Evolutionary conservation across 2,113 vertebrate species (phyloP).

Genomic region (Anseranas semipalmata): DNA sequence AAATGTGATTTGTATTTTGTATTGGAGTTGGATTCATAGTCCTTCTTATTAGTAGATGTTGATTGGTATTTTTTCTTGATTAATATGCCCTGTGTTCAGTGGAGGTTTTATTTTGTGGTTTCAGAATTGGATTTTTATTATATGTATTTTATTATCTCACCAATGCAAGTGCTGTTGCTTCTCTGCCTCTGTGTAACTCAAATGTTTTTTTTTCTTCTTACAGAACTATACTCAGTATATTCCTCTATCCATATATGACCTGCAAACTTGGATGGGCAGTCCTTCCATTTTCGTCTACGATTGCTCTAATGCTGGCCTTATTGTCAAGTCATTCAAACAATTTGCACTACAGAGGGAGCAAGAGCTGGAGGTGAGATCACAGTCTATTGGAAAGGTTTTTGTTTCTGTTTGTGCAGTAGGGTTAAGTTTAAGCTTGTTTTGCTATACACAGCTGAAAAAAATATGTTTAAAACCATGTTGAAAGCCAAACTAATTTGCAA

Average conservation of each 20-base stretch:
- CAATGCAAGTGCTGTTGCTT: accelerated
- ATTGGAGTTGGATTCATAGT: not conserved
- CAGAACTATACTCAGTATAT: conserved; percentile 99
- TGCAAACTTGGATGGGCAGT: conserved; percentile 99
- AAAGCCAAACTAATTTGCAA: not conserved
- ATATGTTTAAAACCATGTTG: not conserved
- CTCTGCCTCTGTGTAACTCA: not conserved
- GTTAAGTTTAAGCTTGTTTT: not conserved
- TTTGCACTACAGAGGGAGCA: conserved; percentile 97
- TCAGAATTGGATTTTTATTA: not conserved
- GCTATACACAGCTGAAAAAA: not conserved
- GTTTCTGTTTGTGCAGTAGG: not conserved
- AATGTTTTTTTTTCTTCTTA: not conserved
- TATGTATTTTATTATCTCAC: accelerated
- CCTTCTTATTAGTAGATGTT: not conserved
- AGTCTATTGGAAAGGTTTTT: not conserved
- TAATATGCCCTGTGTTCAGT: accelerated
- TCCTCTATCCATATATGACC: conserved; percentile 96
- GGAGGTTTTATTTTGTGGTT: not conserved
- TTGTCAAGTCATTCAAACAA: conserved; percentile 98
- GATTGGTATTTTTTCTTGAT: not conserved
- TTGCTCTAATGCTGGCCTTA: conserved; percentile 95
- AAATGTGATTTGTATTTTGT: accelerated
- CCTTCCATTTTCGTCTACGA: conserved; percentile 99
- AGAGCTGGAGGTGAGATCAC: conserved; percentile 91